phyloP scores from a whole-genome alignment of 1,140 invertebrate species.

The Coenobita brevimanus region DNA sequence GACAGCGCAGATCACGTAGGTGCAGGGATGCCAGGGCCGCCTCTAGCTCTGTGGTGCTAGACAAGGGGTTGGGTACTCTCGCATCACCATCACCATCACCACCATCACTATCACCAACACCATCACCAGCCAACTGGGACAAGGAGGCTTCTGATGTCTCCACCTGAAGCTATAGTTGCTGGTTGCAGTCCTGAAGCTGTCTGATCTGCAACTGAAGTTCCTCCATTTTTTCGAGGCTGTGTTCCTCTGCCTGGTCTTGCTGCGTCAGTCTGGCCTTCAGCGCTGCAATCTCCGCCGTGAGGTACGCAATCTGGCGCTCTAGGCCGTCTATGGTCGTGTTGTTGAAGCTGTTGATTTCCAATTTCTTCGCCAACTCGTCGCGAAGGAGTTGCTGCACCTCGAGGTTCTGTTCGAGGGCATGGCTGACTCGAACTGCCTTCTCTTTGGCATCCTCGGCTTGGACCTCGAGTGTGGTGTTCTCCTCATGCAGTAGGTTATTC shows the following conservation, averaged over 20 bases:
- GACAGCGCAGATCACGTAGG: slow-evolving; percentile 89
- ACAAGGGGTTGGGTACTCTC: too few species aligned
- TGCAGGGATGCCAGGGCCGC: slow-evolving; percentile 89
- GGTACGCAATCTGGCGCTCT: too few species aligned
- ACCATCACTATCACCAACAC: slow-evolving; percentile 41
- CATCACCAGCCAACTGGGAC: slow-evolving; percentile 37
- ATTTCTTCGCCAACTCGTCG: too few species aligned
- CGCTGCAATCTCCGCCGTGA: slow-evolving; percentile 48
- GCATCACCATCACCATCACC: slow-evolving; percentile 24
- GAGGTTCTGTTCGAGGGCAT: slow-evolving; percentile 50
- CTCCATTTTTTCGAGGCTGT: slow-evolving; percentile 3
- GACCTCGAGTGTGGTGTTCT: slow-evolving; percentile 56
- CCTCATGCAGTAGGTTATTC: slow-evolving; percentile 66
- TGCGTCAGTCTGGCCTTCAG: slow-evolving; percentile 46
- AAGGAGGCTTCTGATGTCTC: slow-evolving; percentile 64
- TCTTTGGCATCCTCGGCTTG: slow-evolving; percentile 40
- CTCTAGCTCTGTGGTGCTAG: slow-evolving; percentile 79
- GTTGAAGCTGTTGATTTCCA: too few species aligned
- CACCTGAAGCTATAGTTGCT: slow-evolving; percentile 46
- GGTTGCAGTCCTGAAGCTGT: slow-evolving; percentile 35
- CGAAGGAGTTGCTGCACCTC: too few species aligned
- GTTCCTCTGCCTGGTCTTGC: slow-evolving; percentile 45
- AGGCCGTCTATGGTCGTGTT: too few species aligned
- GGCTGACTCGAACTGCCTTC: slow-evolving; percentile 10
- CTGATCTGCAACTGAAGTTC: slow-evolving; percentile 29